Evolutionary conservation across 2,888 invertebrate species (phyloP).

Genomic region (Oscheius onirici): DNA sequence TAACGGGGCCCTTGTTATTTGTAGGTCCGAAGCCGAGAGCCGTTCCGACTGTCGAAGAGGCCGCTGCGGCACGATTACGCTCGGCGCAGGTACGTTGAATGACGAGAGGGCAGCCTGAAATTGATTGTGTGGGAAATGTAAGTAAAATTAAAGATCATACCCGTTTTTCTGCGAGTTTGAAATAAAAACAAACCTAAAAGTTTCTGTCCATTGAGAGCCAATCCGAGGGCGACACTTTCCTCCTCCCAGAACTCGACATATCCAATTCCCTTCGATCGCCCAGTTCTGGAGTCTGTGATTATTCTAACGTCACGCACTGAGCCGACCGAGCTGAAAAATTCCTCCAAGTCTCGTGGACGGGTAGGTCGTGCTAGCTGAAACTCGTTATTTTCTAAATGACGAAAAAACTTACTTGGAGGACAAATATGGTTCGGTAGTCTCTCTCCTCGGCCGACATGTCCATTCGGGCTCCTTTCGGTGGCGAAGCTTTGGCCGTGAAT

Average conservation of each 20-base stretch:
- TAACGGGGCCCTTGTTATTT: background rate
- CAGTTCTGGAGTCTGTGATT: slow-evolving; percentile 97
- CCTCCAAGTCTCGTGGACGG: slow-evolving; percentile 76
- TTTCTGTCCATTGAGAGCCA: slow-evolving; percentile 94
- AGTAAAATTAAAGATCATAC: background rate
- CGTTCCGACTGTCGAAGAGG: slow-evolving; percentile 67
- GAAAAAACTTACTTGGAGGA: slow-evolving; percentile 85
- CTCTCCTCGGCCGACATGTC: slow-evolving; percentile 90
- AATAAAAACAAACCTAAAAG: slow-evolving; percentile 79
- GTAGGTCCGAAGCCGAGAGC: slow-evolving; percentile 36
- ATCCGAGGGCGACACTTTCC: slow-evolving; percentile 80
- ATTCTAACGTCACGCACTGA: slow-evolving; percentile 94
- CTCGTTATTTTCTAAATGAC: too few relatives aligned
- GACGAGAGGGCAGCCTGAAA: slow-evolving; percentile 85
- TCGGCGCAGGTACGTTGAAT: slow-evolving; percentile 96
- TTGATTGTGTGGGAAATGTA: background rate
- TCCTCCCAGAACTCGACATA: slow-evolving; percentile 99
- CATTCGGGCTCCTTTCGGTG: slow-evolving; percentile 63
- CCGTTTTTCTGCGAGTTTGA: background rate
- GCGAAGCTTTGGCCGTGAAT: slow-evolving; percentile 67
- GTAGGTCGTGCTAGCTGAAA: slow-evolving; percentile 63
- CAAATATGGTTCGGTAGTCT: slow-evolving; percentile 97
- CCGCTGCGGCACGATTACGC: slow-evolving; percentile 75
- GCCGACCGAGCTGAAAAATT: slow-evolving; percentile 98
- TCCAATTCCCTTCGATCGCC: slow-evolving; percentile 98